Percentiles rank a stretch among this genome's conserved stretches.
phyloP scores from a whole-genome alignment of 2,113 vertebrate genomes.

The Caretta caretta region DNA sequence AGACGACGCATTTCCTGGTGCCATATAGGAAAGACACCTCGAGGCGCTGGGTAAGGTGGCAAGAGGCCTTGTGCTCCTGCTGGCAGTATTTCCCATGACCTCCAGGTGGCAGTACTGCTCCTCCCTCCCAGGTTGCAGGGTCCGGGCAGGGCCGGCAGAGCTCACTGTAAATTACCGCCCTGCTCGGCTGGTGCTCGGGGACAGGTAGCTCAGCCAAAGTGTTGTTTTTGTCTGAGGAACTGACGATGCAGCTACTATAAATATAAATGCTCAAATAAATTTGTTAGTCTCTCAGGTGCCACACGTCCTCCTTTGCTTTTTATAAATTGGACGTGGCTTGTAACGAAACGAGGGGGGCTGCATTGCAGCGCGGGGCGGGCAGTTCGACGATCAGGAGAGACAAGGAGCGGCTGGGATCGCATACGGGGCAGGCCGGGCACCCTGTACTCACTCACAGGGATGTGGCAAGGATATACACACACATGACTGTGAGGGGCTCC shows the following conservation, averaged over 20 bases:
- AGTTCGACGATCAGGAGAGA: neutral
- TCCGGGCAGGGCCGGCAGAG: neutral
- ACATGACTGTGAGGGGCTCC: no score
- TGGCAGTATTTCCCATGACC: neutral
- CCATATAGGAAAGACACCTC: neutral
- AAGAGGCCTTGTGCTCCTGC: neutral
- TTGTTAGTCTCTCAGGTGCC: no score
- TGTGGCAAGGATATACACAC: no score
- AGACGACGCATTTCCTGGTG: neutral
- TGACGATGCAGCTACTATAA: neutral
- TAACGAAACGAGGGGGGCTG: neutral
- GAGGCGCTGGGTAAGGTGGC: neutral
- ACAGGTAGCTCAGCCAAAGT: neutral
- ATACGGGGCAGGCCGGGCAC: no score
- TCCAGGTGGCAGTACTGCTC: neutral
- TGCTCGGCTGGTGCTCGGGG: neutral
- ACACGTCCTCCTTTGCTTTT: no score
- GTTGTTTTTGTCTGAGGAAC: neutral
- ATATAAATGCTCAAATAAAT: neutral
- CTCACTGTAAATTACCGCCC: neutral
- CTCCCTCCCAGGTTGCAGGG: neutral
- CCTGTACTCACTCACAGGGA: no score
- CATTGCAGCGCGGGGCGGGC: neutral
- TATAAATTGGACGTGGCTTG: neutral
- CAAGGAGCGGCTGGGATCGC: neutral